Evolutionary conservation across 2,888 invertebrate species (phyloP).

Genomic region (Siphlonurus alternatus): DNA sequence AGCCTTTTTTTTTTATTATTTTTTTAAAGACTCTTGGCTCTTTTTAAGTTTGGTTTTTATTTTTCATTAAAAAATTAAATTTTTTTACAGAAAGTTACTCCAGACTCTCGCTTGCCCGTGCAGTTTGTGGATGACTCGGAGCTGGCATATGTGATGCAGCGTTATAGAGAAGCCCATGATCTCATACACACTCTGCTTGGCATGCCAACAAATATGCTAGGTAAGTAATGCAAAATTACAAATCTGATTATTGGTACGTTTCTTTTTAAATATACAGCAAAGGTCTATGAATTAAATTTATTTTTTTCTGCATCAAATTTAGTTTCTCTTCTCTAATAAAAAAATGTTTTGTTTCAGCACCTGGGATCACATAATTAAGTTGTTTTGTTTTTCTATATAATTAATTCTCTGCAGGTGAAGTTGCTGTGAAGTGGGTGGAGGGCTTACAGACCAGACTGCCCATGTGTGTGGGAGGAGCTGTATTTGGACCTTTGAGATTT

Average conservation of each 20-base stretch:
- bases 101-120: conserved; percentile 79
- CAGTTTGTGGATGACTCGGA: conserved; percentile 81
- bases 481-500: conserved; percentile 79
- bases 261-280: neutral
- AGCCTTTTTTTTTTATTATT: neutral
- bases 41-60: conserved; percentile 2
- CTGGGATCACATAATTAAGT: too few relatives aligned
- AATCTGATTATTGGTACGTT: neutral
- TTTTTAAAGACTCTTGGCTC: neutral
- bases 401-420: conserved; percentile 42
- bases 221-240: conserved; percentile 24
- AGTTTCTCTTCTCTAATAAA: too few relatives aligned
- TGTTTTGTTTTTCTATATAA: too few relatives aligned
- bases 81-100: conserved; percentile 55
- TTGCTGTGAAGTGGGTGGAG: conserved; percentile 95
- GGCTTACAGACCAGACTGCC: conserved; percentile 88
- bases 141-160: conserved; percentile 88
- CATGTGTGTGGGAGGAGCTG: conserved; percentile 86
- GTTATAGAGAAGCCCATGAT: conserved; percentile 96
- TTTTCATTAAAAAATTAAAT: neutral
- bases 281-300: too few relatives aligned
- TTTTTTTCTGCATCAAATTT: neutral
- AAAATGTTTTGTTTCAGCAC: too few relatives aligned
- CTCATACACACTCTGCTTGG: conserved; percentile 76
- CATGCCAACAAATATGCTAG: conserved; percentile 89